Percentiles rank a stretch among this genome's conserved stretches.
Evolutionary conservation across 1,140 invertebrate species (phyloP).

Genomic region (Pogonus chalceus): DNA sequence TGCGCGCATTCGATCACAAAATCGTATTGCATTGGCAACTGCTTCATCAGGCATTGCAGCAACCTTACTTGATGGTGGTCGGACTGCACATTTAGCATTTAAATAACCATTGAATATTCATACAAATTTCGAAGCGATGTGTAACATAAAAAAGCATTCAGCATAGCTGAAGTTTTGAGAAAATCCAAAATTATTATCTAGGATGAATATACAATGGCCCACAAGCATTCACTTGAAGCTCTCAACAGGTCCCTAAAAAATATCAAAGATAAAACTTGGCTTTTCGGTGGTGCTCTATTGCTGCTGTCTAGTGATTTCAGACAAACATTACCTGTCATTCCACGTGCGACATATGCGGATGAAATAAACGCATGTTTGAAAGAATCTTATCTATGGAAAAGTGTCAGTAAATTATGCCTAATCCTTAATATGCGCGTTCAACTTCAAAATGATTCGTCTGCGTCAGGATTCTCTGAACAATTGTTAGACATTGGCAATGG

Average conservation of each 20-base stretch:
- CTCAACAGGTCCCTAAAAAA: conserved; percentile 22
- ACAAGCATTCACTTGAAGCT: conserved; percentile 5
- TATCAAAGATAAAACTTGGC: not conserved
- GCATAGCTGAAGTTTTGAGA: not conserved
- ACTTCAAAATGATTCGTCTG: not conserved
- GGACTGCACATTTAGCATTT: not conserved
- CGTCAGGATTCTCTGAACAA: not conserved
- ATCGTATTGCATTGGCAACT: not conserved
- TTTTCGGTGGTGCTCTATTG: conserved; percentile 23
- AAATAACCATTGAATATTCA: not conserved
- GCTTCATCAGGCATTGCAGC: not conserved
- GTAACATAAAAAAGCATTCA: conserved; percentile 13
- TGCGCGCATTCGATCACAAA: not conserved
- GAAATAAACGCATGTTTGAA: conserved; percentile 32
- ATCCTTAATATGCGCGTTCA: not conserved
- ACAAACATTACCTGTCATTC: conserved; percentile 33
- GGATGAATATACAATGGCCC: not conserved
- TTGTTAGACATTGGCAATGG: not conserved
- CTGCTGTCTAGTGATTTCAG: conserved; percentile 31
- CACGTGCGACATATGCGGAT: conserved; percentile 24
- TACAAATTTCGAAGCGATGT: no score
- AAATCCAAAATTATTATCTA: not conserved
- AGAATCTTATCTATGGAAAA: conserved; percentile 22
- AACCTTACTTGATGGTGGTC: not conserved
- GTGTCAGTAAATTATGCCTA: conserved; percentile 11